These are phyloP conservation scores for Trissolcus basalis DNA, from an alignment of 1,140 invertebrate species.

Conservation along the genomic window DNA sequence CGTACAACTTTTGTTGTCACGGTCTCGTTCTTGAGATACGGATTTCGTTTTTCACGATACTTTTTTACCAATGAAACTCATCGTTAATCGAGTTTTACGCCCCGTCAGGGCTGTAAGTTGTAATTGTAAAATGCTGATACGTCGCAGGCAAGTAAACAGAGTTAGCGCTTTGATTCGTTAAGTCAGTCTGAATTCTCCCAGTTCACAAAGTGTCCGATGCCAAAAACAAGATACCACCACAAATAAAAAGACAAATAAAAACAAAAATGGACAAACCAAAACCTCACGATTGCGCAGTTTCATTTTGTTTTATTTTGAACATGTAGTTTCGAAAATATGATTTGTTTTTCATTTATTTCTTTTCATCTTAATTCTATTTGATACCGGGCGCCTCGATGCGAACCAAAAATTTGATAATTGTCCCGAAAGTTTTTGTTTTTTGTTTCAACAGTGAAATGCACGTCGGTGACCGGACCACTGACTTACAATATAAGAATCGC, in stretches of 20 bases:
- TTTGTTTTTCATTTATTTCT: too few relatives aligned
- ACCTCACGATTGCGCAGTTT: too few relatives aligned
- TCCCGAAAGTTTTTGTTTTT: conserved; percentile 23
- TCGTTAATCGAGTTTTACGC: conserved; percentile 39
- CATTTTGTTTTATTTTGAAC: too few relatives aligned
- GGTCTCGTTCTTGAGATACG: neutral
- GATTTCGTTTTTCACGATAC: too few relatives aligned
- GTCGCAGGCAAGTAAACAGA: conserved; percentile 41
- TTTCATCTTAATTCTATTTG: too few relatives aligned
- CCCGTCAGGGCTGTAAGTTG: conserved; percentile 13
- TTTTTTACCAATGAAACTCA: too few relatives aligned
- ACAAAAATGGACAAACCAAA: too few relatives aligned
- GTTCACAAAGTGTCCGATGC: conserved; percentile 36
- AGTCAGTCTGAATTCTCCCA: conserved; percentile 75
- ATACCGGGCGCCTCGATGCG: conserved; percentile 15
- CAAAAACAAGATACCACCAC: conserved; percentile 50
- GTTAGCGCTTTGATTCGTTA: conserved; percentile 70
- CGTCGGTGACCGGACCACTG: conserved; percentile 54
- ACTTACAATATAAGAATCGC: too few relatives aligned
- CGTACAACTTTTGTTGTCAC: conserved; percentile 26
- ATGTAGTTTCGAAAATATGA: too few relatives aligned
- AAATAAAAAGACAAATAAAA: too few relatives aligned
- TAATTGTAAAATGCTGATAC: conserved; percentile 42
- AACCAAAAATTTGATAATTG: conserved; percentile 12
- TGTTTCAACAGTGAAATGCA: conserved; percentile 63